These are phyloP conservation scores for Prosopocoilus inquinatus DNA, from an alignment of 2,888 invertebrate genomes.

Conservation along the genomic window DNA sequence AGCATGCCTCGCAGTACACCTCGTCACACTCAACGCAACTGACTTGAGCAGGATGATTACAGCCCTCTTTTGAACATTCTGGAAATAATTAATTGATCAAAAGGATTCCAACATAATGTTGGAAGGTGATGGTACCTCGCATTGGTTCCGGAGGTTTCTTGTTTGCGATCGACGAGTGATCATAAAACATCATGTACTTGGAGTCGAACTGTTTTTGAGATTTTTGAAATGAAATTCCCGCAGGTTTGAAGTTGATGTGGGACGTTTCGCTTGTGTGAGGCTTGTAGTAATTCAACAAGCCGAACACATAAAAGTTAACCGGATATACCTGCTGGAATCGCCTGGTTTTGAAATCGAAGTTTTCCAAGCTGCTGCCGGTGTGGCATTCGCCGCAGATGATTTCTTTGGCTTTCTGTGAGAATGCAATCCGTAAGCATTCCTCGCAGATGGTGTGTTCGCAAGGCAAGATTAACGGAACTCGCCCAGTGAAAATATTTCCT, in stretches of 20 bases:
- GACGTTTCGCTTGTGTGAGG: neutral
- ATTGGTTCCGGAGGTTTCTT: neutral
- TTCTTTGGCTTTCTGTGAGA: slow-evolving; percentile 2
- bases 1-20: slow-evolving; percentile 38
- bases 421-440: slow-evolving; percentile 53
- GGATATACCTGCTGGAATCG: slow-evolving; percentile 39
- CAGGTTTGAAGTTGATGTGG: slow-evolving; percentile 23
- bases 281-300: slow-evolving; percentile 23
- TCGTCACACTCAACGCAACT: slow-evolving; percentile 41
- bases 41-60: slow-evolving; percentile 34
- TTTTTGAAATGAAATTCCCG: neutral
- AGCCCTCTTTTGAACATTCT: slow-evolving; percentile 29
- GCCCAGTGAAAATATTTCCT: slow-evolving; percentile 29
- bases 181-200: no score
- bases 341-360: slow-evolving; percentile 17
- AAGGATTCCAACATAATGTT: no score
- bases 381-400: slow-evolving; percentile 55
- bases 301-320: slow-evolving; percentile 47
- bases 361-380: slow-evolving; percentile 40
- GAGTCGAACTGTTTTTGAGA: neutral
- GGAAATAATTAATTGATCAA: slow-evolving; percentile 6
- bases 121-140: no score
- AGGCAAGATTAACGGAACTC: slow-evolving; percentile 58
- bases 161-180: neutral
- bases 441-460: slow-evolving; percentile 72